phyloP scores from a whole-genome alignment of 1,140 invertebrate genomes.

The Solen grandis region DNA sequence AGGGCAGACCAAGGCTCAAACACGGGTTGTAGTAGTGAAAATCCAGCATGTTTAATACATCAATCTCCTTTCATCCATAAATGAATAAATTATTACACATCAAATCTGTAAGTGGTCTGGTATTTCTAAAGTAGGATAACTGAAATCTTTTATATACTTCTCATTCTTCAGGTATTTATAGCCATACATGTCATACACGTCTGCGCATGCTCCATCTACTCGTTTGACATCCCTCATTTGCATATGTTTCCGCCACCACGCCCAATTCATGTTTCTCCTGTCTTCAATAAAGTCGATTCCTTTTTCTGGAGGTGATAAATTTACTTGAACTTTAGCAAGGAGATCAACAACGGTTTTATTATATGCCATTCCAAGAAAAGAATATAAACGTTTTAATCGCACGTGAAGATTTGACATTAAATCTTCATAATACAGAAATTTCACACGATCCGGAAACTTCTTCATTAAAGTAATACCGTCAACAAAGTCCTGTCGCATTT shows the following conservation, averaged over 20 bases:
- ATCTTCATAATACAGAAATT: slow-evolving; percentile 40
- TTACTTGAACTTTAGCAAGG: background rate
- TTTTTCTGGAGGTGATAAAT: slow-evolving; percentile 38
- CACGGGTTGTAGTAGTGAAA: no score
- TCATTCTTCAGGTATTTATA: slow-evolving; percentile 8
- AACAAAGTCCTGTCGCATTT: slow-evolving; percentile 31
- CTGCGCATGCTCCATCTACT: background rate
- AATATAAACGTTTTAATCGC: slow-evolving; percentile 36
- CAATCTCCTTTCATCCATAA: no score
- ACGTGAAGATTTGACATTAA: slow-evolving; percentile 6
- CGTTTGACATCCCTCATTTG: background rate
- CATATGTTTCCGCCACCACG: slow-evolving; percentile 45
- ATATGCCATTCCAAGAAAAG: slow-evolving; percentile 9
- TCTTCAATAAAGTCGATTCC: slow-evolving; percentile 22
- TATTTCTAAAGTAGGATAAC: no score
- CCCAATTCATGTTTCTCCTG: slow-evolving; percentile 18
- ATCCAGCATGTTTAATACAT: no score
- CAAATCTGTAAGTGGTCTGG: no score
- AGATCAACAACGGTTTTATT: background rate
- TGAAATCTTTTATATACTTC: no score
- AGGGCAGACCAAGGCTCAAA: no score
- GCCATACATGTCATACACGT: slow-evolving; percentile 10
- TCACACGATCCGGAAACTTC: slow-evolving; percentile 24
- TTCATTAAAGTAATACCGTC: background rate
- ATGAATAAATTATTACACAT: no score